Evolutionary conservation across 2,797 vertebrate genomes (phyloP).

Genomic region (Cuculus canorus): DNA sequence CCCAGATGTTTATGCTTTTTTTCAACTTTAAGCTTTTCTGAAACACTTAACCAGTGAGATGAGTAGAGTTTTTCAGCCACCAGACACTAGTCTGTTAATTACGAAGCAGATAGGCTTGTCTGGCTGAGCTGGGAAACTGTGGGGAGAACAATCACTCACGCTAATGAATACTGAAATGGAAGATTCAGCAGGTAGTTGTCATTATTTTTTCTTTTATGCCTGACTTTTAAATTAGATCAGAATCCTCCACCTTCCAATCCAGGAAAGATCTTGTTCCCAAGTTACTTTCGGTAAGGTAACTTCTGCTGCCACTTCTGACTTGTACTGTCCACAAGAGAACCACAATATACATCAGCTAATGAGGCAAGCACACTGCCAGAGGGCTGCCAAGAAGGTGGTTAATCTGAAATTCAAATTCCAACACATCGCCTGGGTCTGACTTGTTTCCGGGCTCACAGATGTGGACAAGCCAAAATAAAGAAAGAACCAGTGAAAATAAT

Average conservation of each 20-base stretch:
- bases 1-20: slow-evolving; percentile 31
- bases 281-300: background rate
- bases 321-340: background rate
- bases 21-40: slow-evolving; percentile 36
- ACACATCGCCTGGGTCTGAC: background rate
- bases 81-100: slow-evolving; percentile 14
- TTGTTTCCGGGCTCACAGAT: background rate
- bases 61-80: background rate
- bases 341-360: background rate
- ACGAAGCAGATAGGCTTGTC: background rate
- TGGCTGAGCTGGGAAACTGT: background rate
- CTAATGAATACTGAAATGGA: background rate
- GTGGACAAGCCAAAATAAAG: background rate
- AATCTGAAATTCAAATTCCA: background rate
- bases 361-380: accelerated
- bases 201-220: background rate
- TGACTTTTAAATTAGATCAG: background rate
- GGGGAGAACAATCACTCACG: accelerated
- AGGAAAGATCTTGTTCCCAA: background rate
- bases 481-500: slow-evolving; percentile 40
- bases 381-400: background rate
- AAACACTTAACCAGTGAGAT: slow-evolving; percentile 8
- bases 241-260: background rate
- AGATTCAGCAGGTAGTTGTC: background rate
- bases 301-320: background rate